Conservation (phyloP, 2,888 invertebrate species). For the Eulithis testata region DNA sequence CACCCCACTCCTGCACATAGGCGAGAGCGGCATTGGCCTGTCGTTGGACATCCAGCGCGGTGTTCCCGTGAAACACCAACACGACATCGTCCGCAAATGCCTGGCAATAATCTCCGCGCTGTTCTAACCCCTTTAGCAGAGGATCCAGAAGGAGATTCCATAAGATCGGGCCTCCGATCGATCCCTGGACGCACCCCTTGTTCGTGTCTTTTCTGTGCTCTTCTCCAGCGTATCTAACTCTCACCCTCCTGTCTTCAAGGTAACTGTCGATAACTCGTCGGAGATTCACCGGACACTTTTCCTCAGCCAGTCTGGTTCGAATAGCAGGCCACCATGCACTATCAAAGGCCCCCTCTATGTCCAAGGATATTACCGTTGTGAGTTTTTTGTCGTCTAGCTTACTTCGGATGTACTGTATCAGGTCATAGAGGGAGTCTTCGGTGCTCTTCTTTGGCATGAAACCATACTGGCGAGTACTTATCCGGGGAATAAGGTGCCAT, state of each 20-base stretch:
- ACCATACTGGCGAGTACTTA: constrained; percentile 9
- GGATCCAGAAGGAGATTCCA: constrained; percentile 7
- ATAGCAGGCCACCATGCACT: neutral
- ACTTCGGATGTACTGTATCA: neutral
- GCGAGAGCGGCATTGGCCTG: neutral
- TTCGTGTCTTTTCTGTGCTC: neutral
- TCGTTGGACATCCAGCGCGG: neutral
- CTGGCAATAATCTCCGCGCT: constrained; percentile 2
- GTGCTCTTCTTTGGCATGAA: constrained; percentile 17
- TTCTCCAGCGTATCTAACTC: neutral
- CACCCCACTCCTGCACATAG: neutral
- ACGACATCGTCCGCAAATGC: neutral
- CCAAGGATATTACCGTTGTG: neutral
- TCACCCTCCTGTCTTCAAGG: neutral
- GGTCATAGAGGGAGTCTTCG: constrained; percentile 20
- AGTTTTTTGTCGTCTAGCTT: constrained; percentile 2
- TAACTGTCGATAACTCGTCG: neutral
- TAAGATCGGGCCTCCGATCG: neutral
- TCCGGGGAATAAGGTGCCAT: constrained; percentile 9
- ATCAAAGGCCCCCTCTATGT: neutral
- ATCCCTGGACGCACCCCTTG: neutral
- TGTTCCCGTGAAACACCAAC: neutral
- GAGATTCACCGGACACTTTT: constrained; percentile 1
- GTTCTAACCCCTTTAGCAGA: neutral
- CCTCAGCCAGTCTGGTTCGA: neutral